These are phyloP conservation scores for Melanotaenia pygmaea DNA, from an alignment of 2,797 vertebrate species.

Conservation along the genomic window DNA sequence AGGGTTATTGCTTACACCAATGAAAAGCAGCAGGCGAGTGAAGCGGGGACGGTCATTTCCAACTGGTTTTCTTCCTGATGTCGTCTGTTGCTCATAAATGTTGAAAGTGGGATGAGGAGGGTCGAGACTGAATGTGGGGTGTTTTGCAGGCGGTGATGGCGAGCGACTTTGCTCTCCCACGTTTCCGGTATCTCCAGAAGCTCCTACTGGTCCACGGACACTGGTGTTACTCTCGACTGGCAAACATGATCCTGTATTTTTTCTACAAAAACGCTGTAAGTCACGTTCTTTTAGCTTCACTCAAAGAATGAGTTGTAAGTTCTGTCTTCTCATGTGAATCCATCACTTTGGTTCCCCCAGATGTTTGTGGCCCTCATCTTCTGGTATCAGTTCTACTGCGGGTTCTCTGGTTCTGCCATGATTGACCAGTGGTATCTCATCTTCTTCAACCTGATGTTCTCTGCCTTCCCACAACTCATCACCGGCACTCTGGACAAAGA, in stretches of 20 bases:
- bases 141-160: conserved; percentile 94
- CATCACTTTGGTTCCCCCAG: conserved; percentile 73
- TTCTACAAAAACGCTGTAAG: conserved; percentile 96
- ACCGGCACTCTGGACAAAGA: conserved; percentile 96
- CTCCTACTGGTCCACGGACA: conserved; percentile 96
- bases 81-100: neutral
- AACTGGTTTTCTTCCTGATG: conserved; percentile 8
- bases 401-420: conserved; percentile 97
- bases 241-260: conserved; percentile 99
- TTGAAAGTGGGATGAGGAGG: neutral
- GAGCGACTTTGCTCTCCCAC: conserved; percentile 94
- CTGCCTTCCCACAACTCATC: conserved; percentile 96
- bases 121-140: conserved; percentile 35
- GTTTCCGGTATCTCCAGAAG: conserved; percentile 94
- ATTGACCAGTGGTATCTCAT: conserved; percentile 99
- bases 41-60: neutral
- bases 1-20: conserved; percentile 54
- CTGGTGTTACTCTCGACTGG: conserved; percentile 97
- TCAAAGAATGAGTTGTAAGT: too few relatives aligned
- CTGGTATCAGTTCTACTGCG: conserved; percentile 99
- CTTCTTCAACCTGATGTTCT: conserved; percentile 99
- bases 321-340: neutral
- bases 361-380: conserved; percentile 98
- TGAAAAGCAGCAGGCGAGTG: conserved; percentile 23
- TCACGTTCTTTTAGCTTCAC: neutral